These are phyloP conservation scores for Neoitamus cyanurus DNA, from an alignment of 2,888 invertebrate genomes.

Conservation along the genomic window DNA sequence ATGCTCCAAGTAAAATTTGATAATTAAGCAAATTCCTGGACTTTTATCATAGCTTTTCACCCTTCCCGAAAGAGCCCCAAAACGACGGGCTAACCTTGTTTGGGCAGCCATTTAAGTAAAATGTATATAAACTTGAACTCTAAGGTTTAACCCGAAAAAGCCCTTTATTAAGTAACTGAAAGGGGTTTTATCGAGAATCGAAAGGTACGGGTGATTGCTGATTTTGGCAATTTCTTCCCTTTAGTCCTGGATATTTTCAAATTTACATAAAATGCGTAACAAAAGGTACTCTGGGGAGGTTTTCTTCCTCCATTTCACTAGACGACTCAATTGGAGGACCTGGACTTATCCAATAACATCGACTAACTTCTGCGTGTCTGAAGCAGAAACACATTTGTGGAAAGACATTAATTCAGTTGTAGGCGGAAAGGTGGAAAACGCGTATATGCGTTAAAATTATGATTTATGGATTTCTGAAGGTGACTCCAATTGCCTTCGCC, in stretches of 20 bases:
- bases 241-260: background rate
- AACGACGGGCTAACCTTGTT: background rate
- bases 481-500: background rate
- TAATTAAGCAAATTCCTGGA: background rate
- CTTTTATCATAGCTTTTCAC: background rate
- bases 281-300: background rate
- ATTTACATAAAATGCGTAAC: background rate
- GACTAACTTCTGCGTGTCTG: background rate
- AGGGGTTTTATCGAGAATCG: background rate
- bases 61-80: background rate
- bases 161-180: conserved; percentile 1
- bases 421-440: background rate
- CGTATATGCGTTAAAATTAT: background rate
- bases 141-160: background rate
- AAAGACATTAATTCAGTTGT: background rate
- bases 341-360: background rate
- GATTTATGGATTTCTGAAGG: background rate
- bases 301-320: background rate
- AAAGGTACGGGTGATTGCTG: background rate
- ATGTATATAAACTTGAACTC: background rate
- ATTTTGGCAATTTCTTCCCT: background rate
- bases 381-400: background rate
- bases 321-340: background rate
- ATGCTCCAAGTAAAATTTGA: background rate
- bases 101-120: background rate